A percentile compares a stretch with the other conserved stretches of the same genome.
Conservation (phyloP, 2,888 invertebrate species). For the Galeopsomyia nigrocyanea region DNA sequence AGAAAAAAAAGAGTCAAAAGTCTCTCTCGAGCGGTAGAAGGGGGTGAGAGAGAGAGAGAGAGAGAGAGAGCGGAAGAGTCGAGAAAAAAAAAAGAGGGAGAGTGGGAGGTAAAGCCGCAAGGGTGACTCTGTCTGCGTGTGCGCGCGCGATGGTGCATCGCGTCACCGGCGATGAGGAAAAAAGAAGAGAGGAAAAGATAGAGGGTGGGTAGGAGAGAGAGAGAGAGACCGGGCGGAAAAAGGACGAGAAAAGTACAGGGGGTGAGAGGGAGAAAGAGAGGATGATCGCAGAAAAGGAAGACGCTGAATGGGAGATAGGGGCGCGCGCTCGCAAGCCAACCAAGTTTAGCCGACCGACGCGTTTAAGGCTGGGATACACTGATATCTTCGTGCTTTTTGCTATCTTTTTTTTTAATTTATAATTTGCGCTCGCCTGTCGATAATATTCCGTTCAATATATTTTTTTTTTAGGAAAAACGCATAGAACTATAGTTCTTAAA, state of each 20-base stretch:
- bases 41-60: constrained; percentile 51
- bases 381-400: too few relatives aligned
- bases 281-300: constrained; percentile 55
- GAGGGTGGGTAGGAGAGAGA: constrained; percentile 65
- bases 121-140: constrained; percentile 7
- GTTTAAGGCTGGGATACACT: too few relatives aligned
- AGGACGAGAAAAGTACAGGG: constrained; percentile 65
- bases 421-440: too few relatives aligned
- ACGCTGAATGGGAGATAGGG: neutral
- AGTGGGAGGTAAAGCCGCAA: constrained; percentile 30
- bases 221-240: constrained; percentile 74
- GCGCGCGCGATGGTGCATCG: constrained; percentile 21
- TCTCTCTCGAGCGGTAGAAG: constrained; percentile 5
- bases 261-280: constrained; percentile 44
- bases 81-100: constrained; percentile 25
- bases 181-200: constrained; percentile 4
- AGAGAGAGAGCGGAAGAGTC: constrained; percentile 10
- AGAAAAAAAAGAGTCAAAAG: constrained; percentile 15
- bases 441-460: too few relatives aligned
- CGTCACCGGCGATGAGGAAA: constrained; percentile 23
- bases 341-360: too few relatives aligned
- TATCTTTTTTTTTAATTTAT: too few relatives aligned
- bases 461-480: too few relatives aligned
- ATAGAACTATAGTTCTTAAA: too few relatives aligned
- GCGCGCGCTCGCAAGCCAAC: neutral